Conservation (phyloP, 2,113 vertebrate genomes). For the Tragulus kanchil region DNA sequence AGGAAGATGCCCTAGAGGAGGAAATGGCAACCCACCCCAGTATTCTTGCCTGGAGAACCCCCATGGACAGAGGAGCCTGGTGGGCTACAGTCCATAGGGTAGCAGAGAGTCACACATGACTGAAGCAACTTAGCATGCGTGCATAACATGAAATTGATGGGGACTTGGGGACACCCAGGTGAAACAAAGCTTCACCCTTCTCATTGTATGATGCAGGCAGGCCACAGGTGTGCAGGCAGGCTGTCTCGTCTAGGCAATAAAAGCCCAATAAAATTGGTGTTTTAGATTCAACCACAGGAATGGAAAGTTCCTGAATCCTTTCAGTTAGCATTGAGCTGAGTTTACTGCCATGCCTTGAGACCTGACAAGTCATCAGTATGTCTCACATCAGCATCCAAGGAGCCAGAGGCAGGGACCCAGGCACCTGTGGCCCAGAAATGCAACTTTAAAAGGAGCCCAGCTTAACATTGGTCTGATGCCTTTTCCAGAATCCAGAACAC, state of each 20-base stretch:
- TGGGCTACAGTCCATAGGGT: neutral
- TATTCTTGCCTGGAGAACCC: neutral
- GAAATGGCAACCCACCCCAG: neutral
- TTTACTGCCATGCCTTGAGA: neutral
- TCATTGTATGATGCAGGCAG: neutral
- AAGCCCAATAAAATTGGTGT: conserved; percentile 2
- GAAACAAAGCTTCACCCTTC: neutral
- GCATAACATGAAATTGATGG: too few species aligned
- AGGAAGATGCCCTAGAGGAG: neutral
- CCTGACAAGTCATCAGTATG: neutral
- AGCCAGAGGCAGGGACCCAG: neutral
- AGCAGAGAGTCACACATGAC: neutral
- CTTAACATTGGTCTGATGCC: neutral
- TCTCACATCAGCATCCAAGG: neutral
- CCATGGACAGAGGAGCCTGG: too few species aligned
- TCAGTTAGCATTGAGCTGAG: neutral
- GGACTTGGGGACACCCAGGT: neutral
- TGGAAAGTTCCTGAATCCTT: neutral
- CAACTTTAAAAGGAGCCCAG: neutral
- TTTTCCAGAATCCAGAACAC: conserved; percentile 67
- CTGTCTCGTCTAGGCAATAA: neutral
- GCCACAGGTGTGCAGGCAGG: neutral
- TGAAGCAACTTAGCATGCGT: neutral
- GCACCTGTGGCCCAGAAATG: neutral
- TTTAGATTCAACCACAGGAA: neutral